Base-by-base conservation (phyloP, 2,113 vertebrate species). In the Sceloporus tristichus region DNA sequence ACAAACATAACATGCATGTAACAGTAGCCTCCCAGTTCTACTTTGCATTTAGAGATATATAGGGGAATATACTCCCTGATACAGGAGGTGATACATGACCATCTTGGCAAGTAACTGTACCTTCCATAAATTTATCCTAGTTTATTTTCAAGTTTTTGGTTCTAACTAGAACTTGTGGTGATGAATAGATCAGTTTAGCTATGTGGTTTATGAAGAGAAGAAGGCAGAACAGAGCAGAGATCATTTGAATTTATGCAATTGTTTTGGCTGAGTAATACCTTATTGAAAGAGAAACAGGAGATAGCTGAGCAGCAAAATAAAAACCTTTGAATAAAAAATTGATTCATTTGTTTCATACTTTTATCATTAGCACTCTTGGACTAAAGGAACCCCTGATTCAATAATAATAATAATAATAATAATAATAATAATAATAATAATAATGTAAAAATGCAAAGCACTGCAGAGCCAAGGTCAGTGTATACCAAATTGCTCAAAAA, bases 401-500 rank as follows among this genome's bases (percentile, higher is more conserved):
- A 73, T 73, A 74, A 74, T 75, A 75, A 75, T 75, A 75, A 38
- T 74, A 38, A 74, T 74, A 74, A 38, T 71, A 71, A 71, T 71
- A 71, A 71, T 71, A 71, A 71, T 71, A 71, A 71, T 71, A 71
- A 71, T 71, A 71, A 71, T 71, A 71, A 73, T 73, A 73, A 73
- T 73, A 73, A 65, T 48, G 11, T 14, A 62, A 62, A 62, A 62
- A 62, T 2, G 16, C 62, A 84, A 94, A 93, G 23, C 66, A 91
- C 79, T 62, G 34, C 71, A 94, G 84, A 93, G 70, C 90, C 89
- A 95, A 95, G 91, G 91, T 97, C 89, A 92, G 81, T 94, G 88
- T 79, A 88, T 85, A 86, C 80, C 38, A 93, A 94, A 87, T 93
- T 94, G 93, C 81, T 94, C 79, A 87, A 95, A 93, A 95, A 94